phyloP scores from a whole-genome alignment of 2,113 vertebrate species.

The Triplophysa dalaica region DNA sequence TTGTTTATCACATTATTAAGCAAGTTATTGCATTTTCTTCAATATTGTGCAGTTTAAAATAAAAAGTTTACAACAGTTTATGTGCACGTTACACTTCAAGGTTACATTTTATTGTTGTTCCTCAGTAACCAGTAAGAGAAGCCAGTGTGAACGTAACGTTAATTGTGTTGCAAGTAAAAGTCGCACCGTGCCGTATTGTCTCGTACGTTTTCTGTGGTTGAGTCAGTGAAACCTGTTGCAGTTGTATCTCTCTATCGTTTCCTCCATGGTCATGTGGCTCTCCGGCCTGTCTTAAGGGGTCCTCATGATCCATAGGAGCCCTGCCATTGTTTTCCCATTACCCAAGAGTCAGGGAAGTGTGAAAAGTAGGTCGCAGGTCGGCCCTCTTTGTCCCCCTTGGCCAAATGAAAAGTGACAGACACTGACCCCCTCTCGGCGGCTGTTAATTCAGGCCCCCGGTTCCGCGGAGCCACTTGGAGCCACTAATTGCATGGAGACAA shows the following conservation, averaged over 20 bases:
- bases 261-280: not conserved
- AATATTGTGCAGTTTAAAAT: too few species aligned
- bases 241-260: not conserved
- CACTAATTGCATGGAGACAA: constrained; percentile 42
- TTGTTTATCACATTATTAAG: too few species aligned
- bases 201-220: not conserved
- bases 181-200: not conserved
- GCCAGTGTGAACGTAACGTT: not conserved
- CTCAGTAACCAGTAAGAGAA: not conserved
- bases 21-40: too few species aligned
- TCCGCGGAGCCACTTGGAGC: constrained; percentile 21
- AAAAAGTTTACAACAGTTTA: not conserved
- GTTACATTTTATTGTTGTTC: not conserved
- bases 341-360: constrained; percentile 45
- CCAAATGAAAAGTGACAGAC: constrained; percentile 48
- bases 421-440: constrained; percentile 35
- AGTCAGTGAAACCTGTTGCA: constrained; percentile 23
- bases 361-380: constrained; percentile 50
- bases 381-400: constrained; percentile 37
- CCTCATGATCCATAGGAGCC: constrained; percentile 25
- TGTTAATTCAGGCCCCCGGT: constrained; percentile 42
- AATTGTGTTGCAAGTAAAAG: not conserved
- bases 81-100: not conserved
- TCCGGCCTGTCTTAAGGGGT: constrained; percentile 17
- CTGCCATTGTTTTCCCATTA: constrained; percentile 40